These are phyloP conservation scores for Acanthosepion pharaonis DNA, from an alignment of 2,888 invertebrate genomes.

Conservation along the genomic window DNA sequence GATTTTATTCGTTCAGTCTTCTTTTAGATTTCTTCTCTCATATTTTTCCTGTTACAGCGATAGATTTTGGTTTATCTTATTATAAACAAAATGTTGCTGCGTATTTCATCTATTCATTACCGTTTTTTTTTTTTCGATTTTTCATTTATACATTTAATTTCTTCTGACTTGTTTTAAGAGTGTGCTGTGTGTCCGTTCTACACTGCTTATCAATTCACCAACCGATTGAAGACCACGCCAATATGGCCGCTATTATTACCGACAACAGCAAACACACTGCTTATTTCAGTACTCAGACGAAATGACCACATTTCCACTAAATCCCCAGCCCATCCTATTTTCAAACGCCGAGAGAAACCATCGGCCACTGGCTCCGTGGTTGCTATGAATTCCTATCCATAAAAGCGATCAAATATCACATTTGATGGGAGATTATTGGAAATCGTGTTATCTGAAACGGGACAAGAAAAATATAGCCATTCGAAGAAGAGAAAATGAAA, in stretches of 20 bases:
- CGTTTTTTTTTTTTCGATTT: not conserved
- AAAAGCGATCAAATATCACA: constrained; percentile 21
- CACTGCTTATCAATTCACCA: not conserved
- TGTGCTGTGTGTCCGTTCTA: not conserved
- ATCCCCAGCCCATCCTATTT: not conserved
- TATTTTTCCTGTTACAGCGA: not conserved
- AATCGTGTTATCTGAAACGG: not conserved
- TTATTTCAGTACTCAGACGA: constrained; percentile 1
- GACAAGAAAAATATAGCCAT: not conserved
- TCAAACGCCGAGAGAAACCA: not conserved
- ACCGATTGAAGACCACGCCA: not conserved
- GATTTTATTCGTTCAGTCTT: too few relatives aligned
- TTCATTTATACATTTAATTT: not conserved
- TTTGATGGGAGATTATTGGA: not conserved
- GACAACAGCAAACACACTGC: not conserved
- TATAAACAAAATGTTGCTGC: not conserved
- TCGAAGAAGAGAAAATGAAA: not conserved
- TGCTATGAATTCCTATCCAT: not conserved
- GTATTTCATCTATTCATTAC: not conserved
- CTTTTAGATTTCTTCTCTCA: not conserved
- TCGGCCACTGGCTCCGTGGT: not conserved
- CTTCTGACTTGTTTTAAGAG: not conserved
- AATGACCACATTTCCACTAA: not conserved
- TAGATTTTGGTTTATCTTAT: too few relatives aligned
- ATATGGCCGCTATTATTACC: not conserved